phyloP scores from a whole-genome alignment of 2,888 invertebrate genomes.

The Drosophila cracens region DNA sequence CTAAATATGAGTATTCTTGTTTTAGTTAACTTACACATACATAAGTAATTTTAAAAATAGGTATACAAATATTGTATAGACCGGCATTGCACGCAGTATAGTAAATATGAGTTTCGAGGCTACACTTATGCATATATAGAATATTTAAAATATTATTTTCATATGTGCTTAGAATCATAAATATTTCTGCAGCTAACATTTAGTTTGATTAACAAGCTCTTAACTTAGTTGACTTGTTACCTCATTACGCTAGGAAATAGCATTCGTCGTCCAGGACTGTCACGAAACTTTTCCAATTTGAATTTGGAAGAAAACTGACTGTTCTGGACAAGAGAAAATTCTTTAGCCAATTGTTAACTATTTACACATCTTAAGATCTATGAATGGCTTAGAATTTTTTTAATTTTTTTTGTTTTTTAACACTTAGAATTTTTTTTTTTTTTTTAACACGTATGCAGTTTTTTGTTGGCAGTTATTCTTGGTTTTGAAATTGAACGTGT shows the following conservation, averaged over 20 bases:
- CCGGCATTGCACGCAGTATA: slow-evolving; percentile 49
- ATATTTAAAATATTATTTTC: slow-evolving; percentile 8
- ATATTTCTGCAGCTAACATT: slow-evolving; percentile 17
- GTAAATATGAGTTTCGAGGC: slow-evolving; percentile 29
- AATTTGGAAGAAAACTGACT: background rate
- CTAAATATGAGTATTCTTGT: slow-evolving; percentile 55
- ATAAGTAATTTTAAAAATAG: slow-evolving; percentile 28
- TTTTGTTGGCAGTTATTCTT: slow-evolving; percentile 22
- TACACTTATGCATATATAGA: slow-evolving; percentile 14
- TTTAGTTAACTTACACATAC: slow-evolving; percentile 34
- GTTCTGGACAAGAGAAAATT: background rate
- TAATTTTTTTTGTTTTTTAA: slow-evolving; percentile 10
- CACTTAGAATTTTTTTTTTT: slow-evolving; percentile 1
- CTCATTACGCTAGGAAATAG: slow-evolving; percentile 6
- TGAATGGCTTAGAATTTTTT: slow-evolving; percentile 55
- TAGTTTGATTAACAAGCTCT: slow-evolving; percentile 45
- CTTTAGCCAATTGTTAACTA: slow-evolving; percentile 29
- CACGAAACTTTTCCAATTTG: background rate
- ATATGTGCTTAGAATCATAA: slow-evolving; percentile 11
- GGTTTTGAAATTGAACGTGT: slow-evolving; percentile 7
- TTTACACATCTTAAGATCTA: slow-evolving; percentile 48
- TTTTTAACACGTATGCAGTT: background rate
- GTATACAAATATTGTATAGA: slow-evolving; percentile 61
- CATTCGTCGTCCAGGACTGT: background rate
- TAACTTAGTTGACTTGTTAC: slow-evolving; percentile 19